Conservation (phyloP, 2,113 vertebrate genomes). For the Lophura nycthemera region DNA sequence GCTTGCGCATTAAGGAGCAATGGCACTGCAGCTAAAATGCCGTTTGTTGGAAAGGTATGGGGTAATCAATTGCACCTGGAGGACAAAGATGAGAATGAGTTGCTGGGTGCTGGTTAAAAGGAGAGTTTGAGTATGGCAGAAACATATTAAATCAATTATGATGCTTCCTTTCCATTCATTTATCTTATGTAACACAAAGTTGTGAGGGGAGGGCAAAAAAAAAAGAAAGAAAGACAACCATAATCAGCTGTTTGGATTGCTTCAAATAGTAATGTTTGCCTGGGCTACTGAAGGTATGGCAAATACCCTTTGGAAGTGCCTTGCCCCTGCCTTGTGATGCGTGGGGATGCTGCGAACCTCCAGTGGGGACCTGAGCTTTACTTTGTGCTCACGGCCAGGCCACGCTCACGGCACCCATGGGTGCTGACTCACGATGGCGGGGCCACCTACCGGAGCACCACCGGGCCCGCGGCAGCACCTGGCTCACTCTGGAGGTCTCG, state of each 20-base stretch:
- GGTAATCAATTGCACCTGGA: neutral
- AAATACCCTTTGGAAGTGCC: accelerated
- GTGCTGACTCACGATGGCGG: neutral
- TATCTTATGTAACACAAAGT: neutral
- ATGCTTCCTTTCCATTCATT: neutral
- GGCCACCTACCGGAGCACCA: neutral
- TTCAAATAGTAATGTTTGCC: accelerated
- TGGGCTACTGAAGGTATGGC: accelerated
- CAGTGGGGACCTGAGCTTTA: accelerated
- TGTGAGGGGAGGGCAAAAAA: accelerated
- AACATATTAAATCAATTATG: neutral
- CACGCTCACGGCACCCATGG: accelerated
- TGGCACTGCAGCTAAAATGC: accelerated
- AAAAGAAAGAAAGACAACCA: neutral
- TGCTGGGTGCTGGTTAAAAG: neutral
- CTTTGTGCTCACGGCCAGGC: accelerated
- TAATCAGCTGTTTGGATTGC: accelerated
- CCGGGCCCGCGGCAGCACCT: neutral
- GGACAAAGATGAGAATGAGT: neutral
- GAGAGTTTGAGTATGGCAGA: neutral
- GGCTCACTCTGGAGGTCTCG: neutral
- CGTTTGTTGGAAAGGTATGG: neutral
- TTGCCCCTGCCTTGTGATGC: accelerated
- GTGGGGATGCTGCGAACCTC: accelerated
- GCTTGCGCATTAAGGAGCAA: neutral